Evolutionary conservation across 92 coral and sea anemone species (phyloP).

Genomic region (Desmophyllum pertusum): DNA sequence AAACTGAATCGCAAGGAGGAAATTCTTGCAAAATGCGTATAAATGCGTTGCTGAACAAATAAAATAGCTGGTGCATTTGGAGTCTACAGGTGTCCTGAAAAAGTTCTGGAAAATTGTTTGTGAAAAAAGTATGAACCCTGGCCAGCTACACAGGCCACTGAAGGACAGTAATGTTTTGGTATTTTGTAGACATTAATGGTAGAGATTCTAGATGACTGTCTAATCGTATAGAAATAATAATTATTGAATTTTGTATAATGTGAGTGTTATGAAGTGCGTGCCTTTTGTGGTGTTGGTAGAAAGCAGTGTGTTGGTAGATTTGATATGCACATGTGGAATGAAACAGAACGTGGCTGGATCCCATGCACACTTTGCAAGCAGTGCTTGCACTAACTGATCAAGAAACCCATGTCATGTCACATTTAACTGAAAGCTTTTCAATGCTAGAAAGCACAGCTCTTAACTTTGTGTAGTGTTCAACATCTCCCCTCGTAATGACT

Average conservation of each 20-base stretch:
- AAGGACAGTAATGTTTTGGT: background rate
- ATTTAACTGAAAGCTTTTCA: background rate
- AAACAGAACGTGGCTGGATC: constrained; percentile 42
- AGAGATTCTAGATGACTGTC: background rate
- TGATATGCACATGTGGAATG: constrained; percentile 24
- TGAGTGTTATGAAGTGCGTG: background rate
- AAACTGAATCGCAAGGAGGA: too few species aligned
- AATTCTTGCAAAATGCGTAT: too few species aligned
- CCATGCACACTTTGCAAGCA: constrained; percentile 37
- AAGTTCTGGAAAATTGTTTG: too few species aligned
- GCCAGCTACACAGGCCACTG: background rate
- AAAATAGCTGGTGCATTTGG: too few species aligned
- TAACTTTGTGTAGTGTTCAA: constrained; percentile 9
- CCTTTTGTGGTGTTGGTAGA: constrained; percentile 1
- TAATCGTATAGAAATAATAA: background rate
- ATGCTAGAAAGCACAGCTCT: background rate
- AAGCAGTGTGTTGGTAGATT: background rate
- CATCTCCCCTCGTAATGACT: background rate
- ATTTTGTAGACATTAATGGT: constrained; percentile 14
- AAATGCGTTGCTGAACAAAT: too few species aligned
- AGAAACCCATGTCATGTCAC: constrained; percentile 17
- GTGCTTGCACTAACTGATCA: constrained; percentile 33
- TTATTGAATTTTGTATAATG: constrained; percentile 13
- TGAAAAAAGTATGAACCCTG: too few species aligned
- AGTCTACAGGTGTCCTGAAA: too few species aligned